Conservation (phyloP, 2,797 vertebrate species). For the Myripristis murdjan region DNA sequence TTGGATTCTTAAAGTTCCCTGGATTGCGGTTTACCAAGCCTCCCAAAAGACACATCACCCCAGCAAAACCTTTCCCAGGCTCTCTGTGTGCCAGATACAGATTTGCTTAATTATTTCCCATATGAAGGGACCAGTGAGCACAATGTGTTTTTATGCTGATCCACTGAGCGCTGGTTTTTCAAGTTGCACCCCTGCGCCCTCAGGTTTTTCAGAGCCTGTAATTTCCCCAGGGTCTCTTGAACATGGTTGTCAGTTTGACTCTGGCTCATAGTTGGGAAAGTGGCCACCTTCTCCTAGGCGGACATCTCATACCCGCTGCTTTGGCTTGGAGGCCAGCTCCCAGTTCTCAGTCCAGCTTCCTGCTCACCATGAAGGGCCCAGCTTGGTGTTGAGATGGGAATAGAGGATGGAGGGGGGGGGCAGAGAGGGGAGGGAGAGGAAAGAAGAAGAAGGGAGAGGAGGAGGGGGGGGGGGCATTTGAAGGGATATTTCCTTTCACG, state of each 20-base stretch:
- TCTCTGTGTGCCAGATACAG: slow-evolving; percentile 55
- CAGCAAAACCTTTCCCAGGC: slow-evolving; percentile 61
- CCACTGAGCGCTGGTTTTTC: slow-evolving; percentile 63
- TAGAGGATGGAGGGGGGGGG: slow-evolving; percentile 50
- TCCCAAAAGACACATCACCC: slow-evolving; percentile 47
- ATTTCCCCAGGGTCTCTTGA: slow-evolving; percentile 69
- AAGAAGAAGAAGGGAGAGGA: slow-evolving; percentile 10
- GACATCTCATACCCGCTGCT: slow-evolving; percentile 62
- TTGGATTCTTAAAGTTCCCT: slow-evolving; percentile 38
- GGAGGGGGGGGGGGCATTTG: slow-evolving; percentile 53
- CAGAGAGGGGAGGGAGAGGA: slow-evolving; percentile 11
- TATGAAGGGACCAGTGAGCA: slow-evolving; percentile 32
- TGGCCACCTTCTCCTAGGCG: slow-evolving; percentile 63
- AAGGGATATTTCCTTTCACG: slow-evolving; percentile 80
- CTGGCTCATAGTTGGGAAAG: slow-evolving; percentile 66
- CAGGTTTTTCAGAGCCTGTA: slow-evolving; percentile 58
- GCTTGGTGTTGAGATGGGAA: slow-evolving; percentile 70
- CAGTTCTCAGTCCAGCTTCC: slow-evolving; percentile 66
- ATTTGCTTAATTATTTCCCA: slow-evolving; percentile 69
- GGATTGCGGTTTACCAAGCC: slow-evolving; percentile 52
- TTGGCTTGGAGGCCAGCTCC: slow-evolving; percentile 64
- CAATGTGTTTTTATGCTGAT: slow-evolving; percentile 71
- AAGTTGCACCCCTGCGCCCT: slow-evolving; percentile 48
- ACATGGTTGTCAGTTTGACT: slow-evolving; percentile 77
- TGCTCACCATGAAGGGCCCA: slow-evolving; percentile 65